Evolutionary conservation across 2,113 vertebrate species (phyloP).

Genomic region (Solea solea): DNA sequence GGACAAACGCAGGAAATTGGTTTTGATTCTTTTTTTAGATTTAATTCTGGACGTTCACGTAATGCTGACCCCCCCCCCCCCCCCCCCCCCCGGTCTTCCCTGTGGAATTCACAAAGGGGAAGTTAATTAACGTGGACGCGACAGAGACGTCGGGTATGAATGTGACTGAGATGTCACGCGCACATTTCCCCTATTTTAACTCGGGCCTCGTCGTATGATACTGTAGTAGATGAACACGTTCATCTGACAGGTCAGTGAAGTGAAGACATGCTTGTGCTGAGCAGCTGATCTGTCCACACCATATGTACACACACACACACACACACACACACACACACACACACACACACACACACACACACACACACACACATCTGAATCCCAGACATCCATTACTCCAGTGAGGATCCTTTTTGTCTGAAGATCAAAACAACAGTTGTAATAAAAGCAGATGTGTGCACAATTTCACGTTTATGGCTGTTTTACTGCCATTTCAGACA

Average conservation of each 20-base stretch:
- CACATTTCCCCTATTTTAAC: no score
- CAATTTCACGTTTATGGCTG: no score
- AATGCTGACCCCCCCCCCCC: not conserved
- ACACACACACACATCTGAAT: not conserved
- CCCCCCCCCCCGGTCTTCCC: no score
- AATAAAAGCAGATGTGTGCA: no score
- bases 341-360: not conserved
- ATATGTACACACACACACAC: not conserved
- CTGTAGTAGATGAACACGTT: not conserved
- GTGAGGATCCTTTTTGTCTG: no score
- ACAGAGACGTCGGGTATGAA: no score
- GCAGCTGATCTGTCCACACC: constrained; percentile 9
- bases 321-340: no score
- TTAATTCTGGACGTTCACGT: not conserved
- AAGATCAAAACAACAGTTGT: no score
- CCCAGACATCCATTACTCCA: no score
- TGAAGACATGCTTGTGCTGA: not conserved
- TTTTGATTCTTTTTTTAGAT: constrained; percentile 11
- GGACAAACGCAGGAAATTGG: constrained; percentile 18
- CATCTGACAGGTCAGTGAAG: not conserved
- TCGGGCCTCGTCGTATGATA: not conserved
- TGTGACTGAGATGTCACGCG: not conserved
- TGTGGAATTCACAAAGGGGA: no score
- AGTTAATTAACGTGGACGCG: no score
- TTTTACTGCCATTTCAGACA: no score